These are phyloP conservation scores for Pipistrellus pygmaeus DNA, from an alignment of 2,797 vertebrate genomes.

Conservation along the genomic window DNA sequence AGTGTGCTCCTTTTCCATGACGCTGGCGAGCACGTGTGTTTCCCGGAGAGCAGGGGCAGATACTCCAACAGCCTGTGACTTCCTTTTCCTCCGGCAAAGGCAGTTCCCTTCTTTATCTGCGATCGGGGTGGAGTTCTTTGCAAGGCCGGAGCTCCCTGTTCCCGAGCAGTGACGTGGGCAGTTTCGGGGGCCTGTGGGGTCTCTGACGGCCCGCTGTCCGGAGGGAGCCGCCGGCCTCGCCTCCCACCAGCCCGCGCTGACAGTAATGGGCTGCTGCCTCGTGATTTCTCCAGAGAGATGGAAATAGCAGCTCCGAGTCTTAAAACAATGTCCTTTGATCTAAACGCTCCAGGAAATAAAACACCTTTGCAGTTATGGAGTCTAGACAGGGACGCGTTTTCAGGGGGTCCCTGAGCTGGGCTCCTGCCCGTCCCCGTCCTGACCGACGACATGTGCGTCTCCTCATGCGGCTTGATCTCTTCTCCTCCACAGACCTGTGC, in stretches of 20 bases:
- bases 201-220: not conserved
- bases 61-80: not conserved
- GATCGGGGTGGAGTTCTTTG: not conserved
- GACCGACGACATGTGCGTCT: fast-evolving
- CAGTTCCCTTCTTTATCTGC: not conserved
- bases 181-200: not conserved
- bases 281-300: slow-evolving; percentile 83
- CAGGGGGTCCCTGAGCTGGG: not conserved
- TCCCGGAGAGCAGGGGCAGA: not conserved
- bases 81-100: not conserved
- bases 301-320: slow-evolving; percentile 86
- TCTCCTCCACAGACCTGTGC: fast-evolving
- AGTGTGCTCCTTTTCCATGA: not conserved
- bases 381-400: slow-evolving; percentile 81
- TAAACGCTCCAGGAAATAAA: slow-evolving; percentile 89
- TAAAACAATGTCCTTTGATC: slow-evolving; percentile 87
- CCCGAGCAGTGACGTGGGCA: not conserved
- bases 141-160: not conserved
- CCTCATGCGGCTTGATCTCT: fast-evolving
- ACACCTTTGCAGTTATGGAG: slow-evolving; percentile 87
- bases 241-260: slow-evolving; percentile 71
- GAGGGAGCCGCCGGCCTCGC: slow-evolving; percentile 35
- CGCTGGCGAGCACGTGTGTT: not conserved
- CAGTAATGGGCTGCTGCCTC: slow-evolving; percentile 80
- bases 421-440: too few relatives aligned